Evolutionary conservation across 2,113 vertebrate genomes (phyloP), one percentile per base, ranked within the genome.

Genomic region (Upupa epops): DNA sequence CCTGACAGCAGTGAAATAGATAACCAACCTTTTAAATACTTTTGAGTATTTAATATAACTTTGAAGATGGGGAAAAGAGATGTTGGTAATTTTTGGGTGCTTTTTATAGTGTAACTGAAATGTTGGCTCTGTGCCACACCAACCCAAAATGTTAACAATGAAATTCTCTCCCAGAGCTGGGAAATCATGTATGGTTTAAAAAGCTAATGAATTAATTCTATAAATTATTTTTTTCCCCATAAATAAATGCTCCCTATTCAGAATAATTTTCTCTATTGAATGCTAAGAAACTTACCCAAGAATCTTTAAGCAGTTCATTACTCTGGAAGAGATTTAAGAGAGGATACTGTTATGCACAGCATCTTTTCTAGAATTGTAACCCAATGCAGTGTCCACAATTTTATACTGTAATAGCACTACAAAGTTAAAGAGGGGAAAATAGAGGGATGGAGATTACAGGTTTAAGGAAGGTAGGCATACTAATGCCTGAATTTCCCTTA

Each of bases 41-140:
- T 97, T 70, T 75, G 88, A 95, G 77, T 97, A 94, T 97, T 97
- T 96, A 97, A 97, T 95, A 96, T 97, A 97, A 98, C 96, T 98
- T 97, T 90, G 89, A 94, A 97, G 95, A 95, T 48, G 13, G 25
- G 5, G 28, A 84, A 92, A 84, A 60, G 55, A 89, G 48, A 49
- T 78, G 60, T 75, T 79, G 83, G 80, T 95, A 94, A 97, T 96
- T 97, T 97, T 96, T 63, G 83, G 87, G 95, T 97, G 92, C 92
- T 96, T 96, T 97, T 95, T 65, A 68, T 40, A 80, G 90, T 90
- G 95, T 92, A 95, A 87, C 77, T 95, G 89, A 93, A 85, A 86
- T 45, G 36, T 64, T 78, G 90, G 72, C 70, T 92, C 48, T 58
- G 22, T 92, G 79, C 86, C 90, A 78, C 9, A 48, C 29, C 48